Evolutionary conservation across 1,140 invertebrate species (phyloP), one percentile per base, ranked within the genome.

Genomic region (Drosophila nikananu): DNA sequence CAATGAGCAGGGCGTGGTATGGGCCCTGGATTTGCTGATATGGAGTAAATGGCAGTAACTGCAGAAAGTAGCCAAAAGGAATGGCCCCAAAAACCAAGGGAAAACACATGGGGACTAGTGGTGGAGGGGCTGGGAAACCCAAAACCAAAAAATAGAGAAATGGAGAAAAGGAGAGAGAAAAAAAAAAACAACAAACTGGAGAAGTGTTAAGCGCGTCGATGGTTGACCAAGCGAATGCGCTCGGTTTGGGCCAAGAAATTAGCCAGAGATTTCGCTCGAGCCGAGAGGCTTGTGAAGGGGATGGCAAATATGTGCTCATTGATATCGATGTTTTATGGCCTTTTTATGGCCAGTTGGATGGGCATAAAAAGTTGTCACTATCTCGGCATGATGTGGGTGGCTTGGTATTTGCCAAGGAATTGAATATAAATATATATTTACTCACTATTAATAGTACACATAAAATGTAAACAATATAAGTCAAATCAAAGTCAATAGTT

Each of bases 21-120:
- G 74, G 59, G 64, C 19, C 39, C 23, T 32, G 64, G 70, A 74
- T 78, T 78, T 78, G 75, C 76, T 78, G 75, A 79, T 78, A 72
- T 55, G 66, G 59, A 79, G 66, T 73, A 79, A 79, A 79, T 61
- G 75, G 55, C 74, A 77, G 76, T 79, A 41, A 57, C 66, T 71
- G 76, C 66, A 63, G 75, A 79, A 79, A 72, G 75, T 79, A 39
- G 76, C 76, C 59, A 78, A 67, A 78, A 70, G 55, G 70, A 78
- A 77, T 68, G 63, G 78, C 37, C 19, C 66, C 30, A 39, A 60
- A 49, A 41, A 55, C 37, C 30, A 42, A 37, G 52, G 44, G 15
- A 32, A 12, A 55, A 37, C 32, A 55, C 52, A 55, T 52, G 30
- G 19, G 35, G 27, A 54, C 52, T 23, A n/a, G 21, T 51, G 41